Percentiles rank a stretch among this genome's conserved stretches.
Conservation (phyloP, 2,113 vertebrate genomes). For the Petromus typicus region DNA sequence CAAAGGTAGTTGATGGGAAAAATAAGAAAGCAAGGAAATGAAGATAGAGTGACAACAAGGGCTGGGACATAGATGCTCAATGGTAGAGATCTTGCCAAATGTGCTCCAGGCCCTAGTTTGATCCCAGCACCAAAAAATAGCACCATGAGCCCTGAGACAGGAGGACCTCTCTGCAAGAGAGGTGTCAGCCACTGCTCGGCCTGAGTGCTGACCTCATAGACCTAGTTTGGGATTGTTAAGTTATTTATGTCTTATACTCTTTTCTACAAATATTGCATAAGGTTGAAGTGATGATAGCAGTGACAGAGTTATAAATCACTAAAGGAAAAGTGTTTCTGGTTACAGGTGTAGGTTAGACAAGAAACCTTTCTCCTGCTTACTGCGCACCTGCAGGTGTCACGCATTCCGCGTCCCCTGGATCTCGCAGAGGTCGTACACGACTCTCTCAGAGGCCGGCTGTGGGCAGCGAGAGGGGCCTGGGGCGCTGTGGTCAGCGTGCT, state of each 20-base stretch:
- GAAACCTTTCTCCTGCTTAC: not conserved
- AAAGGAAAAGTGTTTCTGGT: not conserved
- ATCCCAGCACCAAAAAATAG: not conserved
- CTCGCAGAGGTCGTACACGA: not conserved
- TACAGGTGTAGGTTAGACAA: not conserved
- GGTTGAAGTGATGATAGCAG: not conserved
- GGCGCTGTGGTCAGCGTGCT: not conserved
- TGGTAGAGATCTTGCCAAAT: not conserved
- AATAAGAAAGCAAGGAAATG: not conserved
- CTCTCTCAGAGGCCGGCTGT: not conserved
- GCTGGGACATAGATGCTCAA: not conserved
- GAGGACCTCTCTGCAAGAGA: not conserved
- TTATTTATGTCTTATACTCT: not conserved
- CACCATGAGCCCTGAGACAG: not conserved
- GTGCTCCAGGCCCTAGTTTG: not conserved
- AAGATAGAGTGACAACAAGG: not conserved
- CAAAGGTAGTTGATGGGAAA: not conserved
- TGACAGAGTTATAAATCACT: not conserved
- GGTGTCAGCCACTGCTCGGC: not conserved
- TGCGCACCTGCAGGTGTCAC: constrained; percentile 77
- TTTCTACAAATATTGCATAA: not conserved
- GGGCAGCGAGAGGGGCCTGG: constrained; percentile 57
- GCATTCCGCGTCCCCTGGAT: not conserved
- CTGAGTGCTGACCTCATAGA: not conserved
- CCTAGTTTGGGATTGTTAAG: not conserved